Evolutionary conservation across 2,113 vertebrate species (phyloP).

Genomic region (Thinocorus orbignyianus): DNA sequence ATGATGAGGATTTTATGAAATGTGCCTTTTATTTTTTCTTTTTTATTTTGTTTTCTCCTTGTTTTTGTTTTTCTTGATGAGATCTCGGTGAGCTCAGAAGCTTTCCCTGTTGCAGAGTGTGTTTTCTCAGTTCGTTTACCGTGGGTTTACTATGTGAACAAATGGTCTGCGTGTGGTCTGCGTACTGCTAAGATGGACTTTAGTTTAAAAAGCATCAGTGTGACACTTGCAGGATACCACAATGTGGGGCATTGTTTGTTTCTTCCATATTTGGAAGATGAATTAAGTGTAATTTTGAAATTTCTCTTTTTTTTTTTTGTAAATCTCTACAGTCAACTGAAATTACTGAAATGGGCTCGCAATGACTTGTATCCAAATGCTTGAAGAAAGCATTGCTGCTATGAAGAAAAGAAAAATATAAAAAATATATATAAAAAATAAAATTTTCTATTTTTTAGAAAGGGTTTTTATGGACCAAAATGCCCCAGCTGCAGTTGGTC

Average conservation of each 20-base stretch:
- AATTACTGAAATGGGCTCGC: slow-evolving; percentile 79
- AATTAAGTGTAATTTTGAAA: slow-evolving; percentile 79
- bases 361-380: slow-evolving; percentile 80
- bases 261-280: slow-evolving; percentile 88
- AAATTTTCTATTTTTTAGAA: slow-evolving; percentile 89
- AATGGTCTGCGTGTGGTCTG: slow-evolving; percentile 72
- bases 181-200: slow-evolving; percentile 69
- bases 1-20: slow-evolving; percentile 73
- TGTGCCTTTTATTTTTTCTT: slow-evolving; percentile 80
- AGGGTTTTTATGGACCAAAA: slow-evolving; percentile 86
- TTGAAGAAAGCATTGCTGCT: slow-evolving; percentile 87
- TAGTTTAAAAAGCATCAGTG: slow-evolving; percentile 76
- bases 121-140: slow-evolving; percentile 63
- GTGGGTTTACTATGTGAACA: slow-evolving; percentile 73
- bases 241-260: slow-evolving; percentile 83
- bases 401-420: slow-evolving; percentile 71
- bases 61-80: slow-evolving; percentile 44
- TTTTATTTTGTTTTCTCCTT: too few relatives aligned
- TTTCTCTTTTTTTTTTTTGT: slow-evolving; percentile 78
- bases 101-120: slow-evolving; percentile 72
- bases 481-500: slow-evolving; percentile 80
- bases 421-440: too few relatives aligned
- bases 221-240: slow-evolving; percentile 79
- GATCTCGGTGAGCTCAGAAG: slow-evolving; percentile 79
- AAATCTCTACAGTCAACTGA: slow-evolving; percentile 77